Conservation (phyloP, 2,797 vertebrate genomes). For the Melanotaenia parkinsoni region DNA sequence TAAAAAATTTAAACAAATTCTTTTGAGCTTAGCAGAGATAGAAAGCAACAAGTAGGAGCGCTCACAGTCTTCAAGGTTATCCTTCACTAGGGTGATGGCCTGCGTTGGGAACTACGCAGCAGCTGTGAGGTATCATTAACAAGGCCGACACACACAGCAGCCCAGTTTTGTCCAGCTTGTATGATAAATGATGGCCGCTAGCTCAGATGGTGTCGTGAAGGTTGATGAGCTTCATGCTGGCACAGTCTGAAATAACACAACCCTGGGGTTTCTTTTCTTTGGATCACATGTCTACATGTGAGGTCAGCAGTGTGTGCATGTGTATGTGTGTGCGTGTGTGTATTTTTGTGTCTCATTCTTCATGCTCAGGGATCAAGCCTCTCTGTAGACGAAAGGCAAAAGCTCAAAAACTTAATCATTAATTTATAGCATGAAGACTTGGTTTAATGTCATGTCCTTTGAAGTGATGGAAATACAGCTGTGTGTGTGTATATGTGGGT, state of each 20-base stretch:
- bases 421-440: conserved; percentile 8
- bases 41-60: background rate
- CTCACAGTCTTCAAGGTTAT: conserved; percentile 33
- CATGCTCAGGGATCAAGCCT: background rate
- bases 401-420: background rate
- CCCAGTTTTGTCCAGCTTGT: conserved; percentile 22
- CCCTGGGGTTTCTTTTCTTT: conserved; percentile 19
- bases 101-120: conserved; percentile 34
- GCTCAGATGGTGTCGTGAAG: conserved; percentile 49
- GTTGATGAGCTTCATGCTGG: conserved; percentile 59
- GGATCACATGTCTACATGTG: conserved; percentile 7
- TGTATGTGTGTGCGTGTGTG: conserved; percentile 11
- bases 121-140: conserved; percentile 54
- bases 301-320: conserved; percentile 13
- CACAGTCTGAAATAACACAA: conserved; percentile 34
- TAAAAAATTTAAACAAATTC: conserved; percentile 1
- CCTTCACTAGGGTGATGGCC: conserved; percentile 48
- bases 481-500: conserved; percentile 17
- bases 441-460: conserved; percentile 24
- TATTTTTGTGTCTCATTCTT: conserved; percentile 5
- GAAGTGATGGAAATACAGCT: conserved; percentile 7
- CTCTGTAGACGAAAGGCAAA: background rate
- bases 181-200: conserved; percentile 54
- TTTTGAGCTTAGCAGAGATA: conserved; percentile 3
- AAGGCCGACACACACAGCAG: conserved; percentile 24